Evolutionary conservation across 1,140 invertebrate genomes (phyloP).

Genomic region (Drosophila subpulchrella): DNA sequence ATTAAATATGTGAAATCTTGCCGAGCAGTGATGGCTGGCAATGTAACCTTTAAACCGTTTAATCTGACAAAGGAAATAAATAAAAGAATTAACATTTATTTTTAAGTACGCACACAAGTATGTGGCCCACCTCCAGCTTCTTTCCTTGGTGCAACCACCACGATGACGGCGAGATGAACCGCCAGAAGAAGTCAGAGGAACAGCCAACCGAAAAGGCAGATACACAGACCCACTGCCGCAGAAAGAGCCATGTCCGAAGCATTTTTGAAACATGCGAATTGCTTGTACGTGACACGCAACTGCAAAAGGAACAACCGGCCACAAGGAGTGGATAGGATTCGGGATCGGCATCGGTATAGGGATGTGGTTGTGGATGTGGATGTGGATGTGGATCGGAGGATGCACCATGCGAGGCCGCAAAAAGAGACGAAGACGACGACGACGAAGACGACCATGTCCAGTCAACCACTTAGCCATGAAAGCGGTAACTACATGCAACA

Average conservation of each 20-base stretch:
- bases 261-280: constrained; percentile 84
- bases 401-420: constrained; percentile 10
- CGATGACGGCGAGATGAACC: constrained; percentile 71
- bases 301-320: constrained; percentile 62
- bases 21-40: constrained; percentile 13
- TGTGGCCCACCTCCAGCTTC: constrained; percentile 35
- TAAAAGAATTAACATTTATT: constrained; percentile 83
- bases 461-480: constrained; percentile 82
- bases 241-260: constrained; percentile 75
- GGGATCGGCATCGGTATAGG: constrained; percentile 19
- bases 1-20: constrained; percentile 40
- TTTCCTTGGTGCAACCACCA: constrained; percentile 6
- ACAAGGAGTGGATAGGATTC: constrained; percentile 41
- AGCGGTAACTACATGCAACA: constrained; percentile 82
- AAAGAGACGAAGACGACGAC: constrained; percentile 52
- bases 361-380: constrained; percentile 6
- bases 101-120: constrained; percentile 76
- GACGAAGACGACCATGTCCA: constrained; percentile 69
- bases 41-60: constrained; percentile 80
- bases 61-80: constrained; percentile 83
- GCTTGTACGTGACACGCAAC: constrained; percentile 84
- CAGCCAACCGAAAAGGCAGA: constrained; percentile 19
- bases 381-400: constrained; percentile 15
- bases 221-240: constrained; percentile 45
- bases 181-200: constrained; percentile 42